Evolutionary conservation across 2,113 vertebrate species (phyloP), one percentile per base, ranked within the genome.

Genomic region (Orthochromis indermauri): DNA sequence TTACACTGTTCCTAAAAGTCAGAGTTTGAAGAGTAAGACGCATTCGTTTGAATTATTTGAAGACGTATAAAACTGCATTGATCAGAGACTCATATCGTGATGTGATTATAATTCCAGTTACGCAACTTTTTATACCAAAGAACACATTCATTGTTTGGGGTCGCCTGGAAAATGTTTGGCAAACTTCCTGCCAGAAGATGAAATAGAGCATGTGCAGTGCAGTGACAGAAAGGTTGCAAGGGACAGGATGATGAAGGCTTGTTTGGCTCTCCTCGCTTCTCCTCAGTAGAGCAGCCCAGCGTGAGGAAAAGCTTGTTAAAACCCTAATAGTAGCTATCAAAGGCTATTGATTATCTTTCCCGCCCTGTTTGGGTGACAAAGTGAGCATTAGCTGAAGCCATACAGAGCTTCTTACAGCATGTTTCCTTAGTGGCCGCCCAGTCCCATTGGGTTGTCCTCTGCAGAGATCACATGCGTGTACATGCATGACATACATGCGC

Each of bases 271-370:
- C n/a, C 84, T 89, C 8, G 40, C 81, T 91, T 88, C 89, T 95
- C 89, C 92, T 93, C 91, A 88, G 93, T 83, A 83, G 91, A 93
- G 93, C 95, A 96, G 91, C 90, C 92, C 94, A 95, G 93, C 94
- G 89, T 94, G 94, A 96, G 96, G 94, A 95, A 96, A 96, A 96
- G 95, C 95, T 96, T 96, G 96, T 97, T 96, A 95, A 93, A 96
- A 95, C 95, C 91, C 96, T 95, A 95, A 94, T 96, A 91, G 94
- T 94, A 88, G 94, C 95, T 96, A 96, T 97, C 96, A 96, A 96
- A 96, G 96, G 95, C 92, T 97, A 97, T 97, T 96, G 97, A 97
- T 97, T 97, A 97, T 95, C 96, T 95, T 96, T 97, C 96, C 93
- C 66, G 94, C 95, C 92, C 96, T 91, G 94, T 97, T 97, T 96